These are phyloP conservation scores for Pandemis corylana DNA, from an alignment of 2,888 invertebrate genomes.

Conservation along the genomic window DNA sequence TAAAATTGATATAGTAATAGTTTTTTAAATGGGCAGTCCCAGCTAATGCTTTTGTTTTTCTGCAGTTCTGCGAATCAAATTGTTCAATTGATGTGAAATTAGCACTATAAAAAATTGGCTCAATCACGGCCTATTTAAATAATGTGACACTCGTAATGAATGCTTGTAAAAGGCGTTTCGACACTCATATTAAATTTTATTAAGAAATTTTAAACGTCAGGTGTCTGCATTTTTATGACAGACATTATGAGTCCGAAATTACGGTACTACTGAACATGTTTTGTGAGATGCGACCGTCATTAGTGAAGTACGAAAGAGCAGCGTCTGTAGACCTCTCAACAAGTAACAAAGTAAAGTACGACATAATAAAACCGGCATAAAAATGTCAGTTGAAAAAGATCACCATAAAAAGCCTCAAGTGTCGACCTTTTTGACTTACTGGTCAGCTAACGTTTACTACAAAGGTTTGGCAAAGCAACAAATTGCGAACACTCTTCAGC, in stretches of 20 bases:
- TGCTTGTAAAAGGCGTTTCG: background rate
- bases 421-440: background rate
- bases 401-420: background rate
- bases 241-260: background rate
- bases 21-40: no score
- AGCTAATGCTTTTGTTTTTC: slow-evolving; percentile 29
- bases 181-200: background rate
- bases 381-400: background rate
- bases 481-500: slow-evolving; percentile 8
- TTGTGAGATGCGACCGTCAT: background rate
- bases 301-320: background rate
- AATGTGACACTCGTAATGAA: background rate
- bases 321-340: background rate
- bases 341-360: background rate
- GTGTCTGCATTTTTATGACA: background rate
- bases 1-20: no score
- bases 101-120: background rate
- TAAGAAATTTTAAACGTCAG: background rate
- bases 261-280: background rate
- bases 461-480: slow-evolving; percentile 3
- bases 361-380: background rate
- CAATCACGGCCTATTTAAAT: background rate
- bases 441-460: background rate
- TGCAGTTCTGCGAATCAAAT: slow-evolving; percentile 7
- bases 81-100: background rate